Evolutionary conservation across 2,113 vertebrate species (phyloP).

Genomic region (Chamaea fasciata): DNA sequence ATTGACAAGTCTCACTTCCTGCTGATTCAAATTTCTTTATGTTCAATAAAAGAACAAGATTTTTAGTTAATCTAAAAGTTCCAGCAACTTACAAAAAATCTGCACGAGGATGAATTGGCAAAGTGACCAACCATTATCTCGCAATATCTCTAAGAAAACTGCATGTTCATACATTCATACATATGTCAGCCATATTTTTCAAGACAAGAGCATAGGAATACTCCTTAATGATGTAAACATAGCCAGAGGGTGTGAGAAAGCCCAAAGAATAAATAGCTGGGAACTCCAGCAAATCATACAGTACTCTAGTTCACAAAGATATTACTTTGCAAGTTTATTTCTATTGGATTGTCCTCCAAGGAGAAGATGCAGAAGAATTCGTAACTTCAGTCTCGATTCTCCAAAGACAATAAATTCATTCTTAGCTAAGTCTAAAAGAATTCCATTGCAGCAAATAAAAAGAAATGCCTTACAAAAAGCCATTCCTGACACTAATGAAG

Average conservation of each 20-base stretch:
- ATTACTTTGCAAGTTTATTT: neutral
- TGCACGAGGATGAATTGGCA: neutral
- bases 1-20: neutral
- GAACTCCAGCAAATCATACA: neutral
- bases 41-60: neutral
- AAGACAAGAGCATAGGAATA: neutral
- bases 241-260: neutral
- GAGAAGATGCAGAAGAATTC: neutral
- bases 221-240: neutral
- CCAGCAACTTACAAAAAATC: neutral
- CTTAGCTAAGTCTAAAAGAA: neutral
- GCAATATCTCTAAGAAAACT: neutral
- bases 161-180: neutral
- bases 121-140: neutral
- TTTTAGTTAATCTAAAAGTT: neutral
- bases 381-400: neutral
- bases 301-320: neutral
- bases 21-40: neutral
- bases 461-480: neutral
- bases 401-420: neutral
- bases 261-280: neutral
- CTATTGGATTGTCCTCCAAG: neutral
- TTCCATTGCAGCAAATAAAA: neutral
- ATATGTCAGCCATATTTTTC: neutral
- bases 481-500: neutral